Conservation (phyloP, 64 coral and sea anemone species). For the Dendronephthya gigantea region DNA sequence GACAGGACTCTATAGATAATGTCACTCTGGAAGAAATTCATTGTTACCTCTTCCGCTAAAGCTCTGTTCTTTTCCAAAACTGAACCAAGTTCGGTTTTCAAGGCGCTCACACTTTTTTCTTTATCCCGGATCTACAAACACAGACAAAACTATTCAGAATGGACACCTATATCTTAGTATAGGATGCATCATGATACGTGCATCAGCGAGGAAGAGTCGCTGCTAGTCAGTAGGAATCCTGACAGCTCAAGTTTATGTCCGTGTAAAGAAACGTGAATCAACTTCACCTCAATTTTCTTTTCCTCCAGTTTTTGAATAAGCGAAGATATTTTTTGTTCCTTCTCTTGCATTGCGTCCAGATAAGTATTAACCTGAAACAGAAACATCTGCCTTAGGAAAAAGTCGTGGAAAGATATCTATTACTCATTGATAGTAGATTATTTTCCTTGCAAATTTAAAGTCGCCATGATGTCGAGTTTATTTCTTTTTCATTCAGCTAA, state of each 20-base stretch:
- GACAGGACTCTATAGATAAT: neutral
- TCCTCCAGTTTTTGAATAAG: constrained; percentile 78
- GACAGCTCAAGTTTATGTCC: neutral
- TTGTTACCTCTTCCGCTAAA: constrained; percentile 59
- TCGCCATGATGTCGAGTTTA: neutral
- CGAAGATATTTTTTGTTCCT: constrained; percentile 67
- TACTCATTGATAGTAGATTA: too few relatives aligned
- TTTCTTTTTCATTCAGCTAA: neutral
- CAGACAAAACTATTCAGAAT: neutral
- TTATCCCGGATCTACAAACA: constrained; percentile 61
- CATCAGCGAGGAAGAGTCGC: too few relatives aligned
- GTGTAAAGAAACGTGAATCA: neutral
- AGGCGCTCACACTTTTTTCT: constrained; percentile 64
- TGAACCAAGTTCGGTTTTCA: constrained; percentile 74
- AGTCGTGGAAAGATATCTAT: neutral
- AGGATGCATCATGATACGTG: too few relatives aligned
- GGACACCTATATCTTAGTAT: too few relatives aligned
- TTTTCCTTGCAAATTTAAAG: too few relatives aligned
- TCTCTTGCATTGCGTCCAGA: constrained; percentile 53
- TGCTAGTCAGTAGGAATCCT: too few relatives aligned
- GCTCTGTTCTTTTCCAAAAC: constrained; percentile 89
- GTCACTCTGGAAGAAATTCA: neutral
- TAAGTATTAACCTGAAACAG: neutral
- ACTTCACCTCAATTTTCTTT: constrained; percentile 50
- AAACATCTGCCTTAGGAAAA: too few relatives aligned